A percentile compares a stretch with the other conserved stretches of the same genome.
Evolutionary conservation across 2,888 invertebrate genomes (phyloP).

Genomic region (Matsumyia berberina): DNA sequence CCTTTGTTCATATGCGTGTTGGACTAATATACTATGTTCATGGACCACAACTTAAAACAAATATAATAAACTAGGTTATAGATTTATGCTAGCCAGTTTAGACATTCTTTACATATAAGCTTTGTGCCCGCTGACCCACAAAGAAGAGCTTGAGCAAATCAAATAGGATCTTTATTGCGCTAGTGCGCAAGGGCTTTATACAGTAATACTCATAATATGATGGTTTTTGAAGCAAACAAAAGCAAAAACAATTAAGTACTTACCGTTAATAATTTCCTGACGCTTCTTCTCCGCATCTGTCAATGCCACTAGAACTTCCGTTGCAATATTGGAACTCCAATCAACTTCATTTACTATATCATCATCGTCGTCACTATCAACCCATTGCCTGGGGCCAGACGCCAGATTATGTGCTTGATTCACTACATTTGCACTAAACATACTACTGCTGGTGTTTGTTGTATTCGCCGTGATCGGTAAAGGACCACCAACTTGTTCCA

Average conservation of each 20-base stretch:
- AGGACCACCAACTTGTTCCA: slow-evolving; percentile 87
- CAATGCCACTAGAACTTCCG: slow-evolving; percentile 89
- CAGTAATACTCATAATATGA: too few species aligned
- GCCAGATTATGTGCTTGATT: slow-evolving; percentile 65
- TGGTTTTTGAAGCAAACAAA: background rate
- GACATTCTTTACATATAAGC: too few species aligned
- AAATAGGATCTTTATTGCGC: too few species aligned
- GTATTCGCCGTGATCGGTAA: slow-evolving; percentile 69
- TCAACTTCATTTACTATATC: slow-evolving; percentile 89
- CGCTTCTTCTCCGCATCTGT: slow-evolving; percentile 93
- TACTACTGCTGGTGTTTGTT: slow-evolving; percentile 76
- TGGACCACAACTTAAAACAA: too few species aligned
- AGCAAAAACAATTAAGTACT: slow-evolving; percentile 15
- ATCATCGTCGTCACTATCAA: slow-evolving; percentile 83
- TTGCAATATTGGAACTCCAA: slow-evolving; percentile 91
- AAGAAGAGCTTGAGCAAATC: too few species aligned
- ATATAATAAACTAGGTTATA: too few species aligned
- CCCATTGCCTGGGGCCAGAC: slow-evolving; percentile 80
- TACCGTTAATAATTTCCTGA: slow-evolving; percentile 96
- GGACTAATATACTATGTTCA: too few species aligned
- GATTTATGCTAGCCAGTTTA: too few species aligned
- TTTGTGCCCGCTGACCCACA: too few species aligned
- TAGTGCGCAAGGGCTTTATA: too few species aligned
- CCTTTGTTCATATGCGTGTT: too few species aligned
- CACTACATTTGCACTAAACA: slow-evolving; percentile 63